A percentile compares a stretch with the other conserved stretches of the same genome.
These are phyloP conservation scores for Fabriciana adippe DNA, from an alignment of 2,888 invertebrate genomes.

Conservation along the genomic window DNA sequence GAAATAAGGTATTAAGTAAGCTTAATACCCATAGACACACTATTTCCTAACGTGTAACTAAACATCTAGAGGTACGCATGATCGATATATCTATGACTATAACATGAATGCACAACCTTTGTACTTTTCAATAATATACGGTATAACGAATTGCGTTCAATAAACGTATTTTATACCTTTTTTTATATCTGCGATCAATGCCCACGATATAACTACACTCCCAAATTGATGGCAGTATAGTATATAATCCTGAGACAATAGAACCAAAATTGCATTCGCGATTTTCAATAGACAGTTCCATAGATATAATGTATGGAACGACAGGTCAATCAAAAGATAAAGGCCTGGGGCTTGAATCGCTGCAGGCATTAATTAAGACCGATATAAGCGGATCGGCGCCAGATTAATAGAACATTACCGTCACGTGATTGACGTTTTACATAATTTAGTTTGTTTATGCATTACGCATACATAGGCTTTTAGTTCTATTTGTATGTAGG, in stretches of 20 bases:
- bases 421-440: constrained; percentile 39
- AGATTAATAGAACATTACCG: constrained; percentile 44
- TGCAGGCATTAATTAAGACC: constrained; percentile 68
- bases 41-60: too few relatives aligned
- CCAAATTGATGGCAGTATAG: constrained; percentile 27
- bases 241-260: constrained; percentile 28
- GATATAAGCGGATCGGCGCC: constrained; percentile 69
- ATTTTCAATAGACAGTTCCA: constrained; percentile 31
- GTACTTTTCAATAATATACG: constrained; percentile 32
- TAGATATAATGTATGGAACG: constrained; percentile 44
- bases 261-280: constrained; percentile 34
- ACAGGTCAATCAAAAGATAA: constrained; percentile 78
- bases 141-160: constrained; percentile 13
- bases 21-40: too few relatives aligned
- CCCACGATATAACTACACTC: constrained; percentile 16
- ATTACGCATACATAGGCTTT: constrained; percentile 10
- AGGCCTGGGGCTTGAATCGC: constrained; percentile 60
- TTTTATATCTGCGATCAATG: constrained; percentile 25
- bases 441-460: constrained; percentile 34
- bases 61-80: too few relatives aligned
- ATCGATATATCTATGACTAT: background rate
- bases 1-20: too few relatives aligned
- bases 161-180: constrained; percentile 30
- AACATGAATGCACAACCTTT: constrained; percentile 17
- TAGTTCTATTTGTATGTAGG: constrained; percentile 6